Evolutionary conservation across 2,888 invertebrate species (phyloP), one percentile per base, ranked within the genome.

Genomic region (Crepidodera aurea): DNA sequence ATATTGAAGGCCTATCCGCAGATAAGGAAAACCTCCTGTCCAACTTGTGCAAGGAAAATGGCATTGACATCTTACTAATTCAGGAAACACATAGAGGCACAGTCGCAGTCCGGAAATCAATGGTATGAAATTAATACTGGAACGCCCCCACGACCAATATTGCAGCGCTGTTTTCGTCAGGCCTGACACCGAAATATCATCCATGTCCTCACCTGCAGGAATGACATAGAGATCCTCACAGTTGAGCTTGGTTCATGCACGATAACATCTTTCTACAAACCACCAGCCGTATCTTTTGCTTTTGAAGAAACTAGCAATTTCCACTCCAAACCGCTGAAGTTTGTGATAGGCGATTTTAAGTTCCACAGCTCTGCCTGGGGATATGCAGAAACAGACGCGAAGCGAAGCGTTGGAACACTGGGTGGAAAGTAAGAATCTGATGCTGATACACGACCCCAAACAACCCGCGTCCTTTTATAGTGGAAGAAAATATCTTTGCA

Each of bases 51-150:
- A 46, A 46, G 46, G 22, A 46, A 25, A 7, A 46, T 13, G 10
- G 7, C 4, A 15, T 4, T n/a, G 46, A 46, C 12, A 15, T 46
- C 16, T 6, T 46, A 6, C 22, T 46, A 16, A 19, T 46, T 6
- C 46, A 46, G 19, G 22, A 46, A 16, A 46, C n/a, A 46, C 46
- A 46, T 46, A 46, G 46, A 16, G 46, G 46, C n/a, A 46, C 18
- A 37, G 37, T 10, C 37, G 37, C 37, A 37, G 10, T 5, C 37
- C 37, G 37, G 8, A 37, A 13, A 8, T 5, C 3, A 37, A 37
- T 8, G 37, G 10, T 8, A 37, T 8, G 37, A 8, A 37, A 37
- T 8, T 37, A 13, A 37, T 37, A 37, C 10, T 37, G 10, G 37
- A 37, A 8, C 37, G 10, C 37, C 10, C 10, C 3, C 10, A 37